A percentile compares a stretch with the other conserved stretches of the same genome.
Conservation (phyloP, 2,797 vertebrate genomes). For the Alcedo quadribrachys region DNA sequence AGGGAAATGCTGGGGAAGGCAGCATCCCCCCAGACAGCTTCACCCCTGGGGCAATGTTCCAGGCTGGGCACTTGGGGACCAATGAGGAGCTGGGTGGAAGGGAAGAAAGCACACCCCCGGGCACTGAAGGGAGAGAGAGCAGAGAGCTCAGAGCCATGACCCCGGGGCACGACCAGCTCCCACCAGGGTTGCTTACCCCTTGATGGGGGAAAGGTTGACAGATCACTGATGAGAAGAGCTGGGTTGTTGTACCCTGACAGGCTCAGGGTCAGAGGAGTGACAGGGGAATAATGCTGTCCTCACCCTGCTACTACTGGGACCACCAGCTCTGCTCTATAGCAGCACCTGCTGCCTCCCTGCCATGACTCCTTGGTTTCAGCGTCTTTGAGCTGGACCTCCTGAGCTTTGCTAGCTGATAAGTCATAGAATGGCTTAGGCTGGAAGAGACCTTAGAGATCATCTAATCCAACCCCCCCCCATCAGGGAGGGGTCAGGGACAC, state of each 20-base stretch:
- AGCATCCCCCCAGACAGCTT: neutral
- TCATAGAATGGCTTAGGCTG: no score
- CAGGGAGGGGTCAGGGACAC: no score
- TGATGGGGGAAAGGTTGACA: neutral
- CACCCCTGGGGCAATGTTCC: neutral
- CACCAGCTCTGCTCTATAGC: neutral
- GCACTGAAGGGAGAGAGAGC: neutral
- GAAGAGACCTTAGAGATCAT: no score
- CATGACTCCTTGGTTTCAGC: neutral
- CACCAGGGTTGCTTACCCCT: neutral
- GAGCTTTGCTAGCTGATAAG: conserved; percentile 7
- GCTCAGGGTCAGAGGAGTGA: neutral
- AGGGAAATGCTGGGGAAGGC: neutral
- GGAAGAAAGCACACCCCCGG: neutral
- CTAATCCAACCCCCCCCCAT: no score
- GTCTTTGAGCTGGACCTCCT: neutral
- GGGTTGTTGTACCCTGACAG: neutral
- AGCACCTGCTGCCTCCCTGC: neutral
- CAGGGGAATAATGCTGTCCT: neutral
- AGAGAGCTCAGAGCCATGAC: fast-evolving
- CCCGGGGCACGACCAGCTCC: neutral
- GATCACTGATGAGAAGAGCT: neutral
- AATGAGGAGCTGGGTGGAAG: neutral
- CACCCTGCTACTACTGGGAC: fast-evolving
- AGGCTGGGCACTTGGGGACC: fast-evolving